Evolutionary conservation across 30 jellyfish, hydroid and myxozoan genomes (phyloP).

Genomic region (Aurelia sp.): DNA sequence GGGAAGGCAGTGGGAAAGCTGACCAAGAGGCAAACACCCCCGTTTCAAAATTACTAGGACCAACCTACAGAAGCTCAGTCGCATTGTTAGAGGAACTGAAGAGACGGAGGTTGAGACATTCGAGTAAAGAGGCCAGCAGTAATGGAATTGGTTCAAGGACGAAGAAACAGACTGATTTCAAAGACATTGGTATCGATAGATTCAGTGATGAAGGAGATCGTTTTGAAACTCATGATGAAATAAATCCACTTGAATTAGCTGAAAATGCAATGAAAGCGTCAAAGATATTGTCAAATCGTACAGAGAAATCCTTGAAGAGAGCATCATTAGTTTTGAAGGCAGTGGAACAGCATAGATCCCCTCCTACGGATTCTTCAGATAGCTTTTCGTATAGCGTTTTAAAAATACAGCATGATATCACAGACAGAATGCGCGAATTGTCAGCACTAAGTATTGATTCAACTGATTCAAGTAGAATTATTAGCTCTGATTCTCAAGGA

Average conservation of each 20-base stretch:
- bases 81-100: conserved; percentile 62
- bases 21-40: conserved; percentile 34
- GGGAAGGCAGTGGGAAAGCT: no score
- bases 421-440: conserved; percentile 7
- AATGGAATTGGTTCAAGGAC: no score
- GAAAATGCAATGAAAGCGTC: conserved; percentile 72
- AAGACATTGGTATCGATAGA: no score
- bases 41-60: conserved; percentile 59
- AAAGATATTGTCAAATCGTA: conserved; percentile 35
- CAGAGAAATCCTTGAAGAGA: conserved; percentile 63
- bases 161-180: no score
- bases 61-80: conserved; percentile 70
- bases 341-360: conserved; percentile 57
- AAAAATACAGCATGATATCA: background rate
- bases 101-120: conserved; percentile 17
- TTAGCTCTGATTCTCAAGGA: no score
- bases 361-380: conserved; percentile 34
- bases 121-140: no score
- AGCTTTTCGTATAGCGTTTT: conserved; percentile 1
- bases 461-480: no score
- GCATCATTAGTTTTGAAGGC: conserved; percentile 69
- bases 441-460: background rate
- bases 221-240: background rate
- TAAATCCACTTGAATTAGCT: conserved; percentile 51
- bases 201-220: background rate